Evolutionary conservation across 1,140 invertebrate species (phyloP).

Genomic region (Meloidogyne chitwoodi): DNA sequence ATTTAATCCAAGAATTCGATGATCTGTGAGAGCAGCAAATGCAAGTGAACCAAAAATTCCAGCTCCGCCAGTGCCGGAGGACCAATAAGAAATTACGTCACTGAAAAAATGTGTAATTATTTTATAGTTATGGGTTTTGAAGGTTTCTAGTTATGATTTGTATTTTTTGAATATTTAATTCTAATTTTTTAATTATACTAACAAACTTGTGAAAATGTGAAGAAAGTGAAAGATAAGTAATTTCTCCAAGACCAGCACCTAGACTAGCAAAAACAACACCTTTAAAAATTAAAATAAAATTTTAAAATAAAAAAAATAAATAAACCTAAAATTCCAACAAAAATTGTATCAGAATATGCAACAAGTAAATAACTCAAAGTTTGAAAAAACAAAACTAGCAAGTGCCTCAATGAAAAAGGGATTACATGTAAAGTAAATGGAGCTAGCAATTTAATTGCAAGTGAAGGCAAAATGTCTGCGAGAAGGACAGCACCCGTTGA

Average conservation of each 20-base stretch:
- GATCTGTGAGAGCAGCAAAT: constrained; percentile 53
- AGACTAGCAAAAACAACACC: constrained; percentile 48
- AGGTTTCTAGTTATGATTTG: not conserved
- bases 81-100: constrained; percentile 49
- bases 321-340: constrained; percentile 33
- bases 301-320: not conserved
- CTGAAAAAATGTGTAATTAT: constrained; percentile 30
- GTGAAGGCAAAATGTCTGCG: constrained; percentile 47
- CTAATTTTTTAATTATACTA: not conserved
- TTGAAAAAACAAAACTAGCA: constrained; percentile 27
- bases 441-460: constrained; percentile 37
- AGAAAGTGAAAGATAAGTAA: constrained; percentile 45
- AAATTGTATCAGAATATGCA: constrained; percentile 28
- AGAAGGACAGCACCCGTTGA: constrained; percentile 45
- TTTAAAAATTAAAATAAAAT: not conserved
- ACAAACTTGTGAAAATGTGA: constrained; percentile 38
- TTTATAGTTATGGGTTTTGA: not conserved
- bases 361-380: constrained; percentile 33
- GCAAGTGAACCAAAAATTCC: constrained; percentile 52
- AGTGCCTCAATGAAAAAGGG: constrained; percentile 29
- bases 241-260: constrained; percentile 43
- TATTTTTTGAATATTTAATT: not conserved
- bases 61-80: constrained; percentile 55
- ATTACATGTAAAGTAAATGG: constrained; percentile 41
- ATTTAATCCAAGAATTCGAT: constrained; percentile 22